These are phyloP conservation scores for Idris sp. DNA, from an alignment of 1,140 invertebrate species.

Conservation along the genomic window DNA sequence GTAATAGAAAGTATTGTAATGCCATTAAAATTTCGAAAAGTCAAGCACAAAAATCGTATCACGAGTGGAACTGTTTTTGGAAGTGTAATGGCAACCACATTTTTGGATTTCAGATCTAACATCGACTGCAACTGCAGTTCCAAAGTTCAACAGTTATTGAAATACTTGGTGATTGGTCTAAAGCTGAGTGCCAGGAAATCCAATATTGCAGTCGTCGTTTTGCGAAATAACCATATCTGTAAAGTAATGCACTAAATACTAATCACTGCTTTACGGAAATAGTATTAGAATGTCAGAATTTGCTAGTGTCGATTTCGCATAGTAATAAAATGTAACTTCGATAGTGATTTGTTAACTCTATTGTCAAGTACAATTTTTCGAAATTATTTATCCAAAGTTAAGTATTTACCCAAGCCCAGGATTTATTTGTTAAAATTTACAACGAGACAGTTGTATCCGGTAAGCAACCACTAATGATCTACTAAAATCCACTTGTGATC, in stretches of 20 bases:
- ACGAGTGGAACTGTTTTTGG: constrained; percentile 23
- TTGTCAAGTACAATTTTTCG: constrained; percentile 11
- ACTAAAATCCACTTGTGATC: constrained; percentile 35
- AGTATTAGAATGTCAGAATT: constrained; percentile 44
- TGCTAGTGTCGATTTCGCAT: constrained; percentile 19
- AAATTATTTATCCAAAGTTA: constrained; percentile 9
- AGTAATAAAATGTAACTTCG: constrained; percentile 15
- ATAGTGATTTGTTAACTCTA: constrained; percentile 7
- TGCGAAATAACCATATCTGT: constrained; percentile 58
- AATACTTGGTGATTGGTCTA: constrained; percentile 53
- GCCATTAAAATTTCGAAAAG: constrained; percentile 25
- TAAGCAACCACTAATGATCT: constrained; percentile 40
- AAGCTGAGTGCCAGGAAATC: constrained; percentile 47
- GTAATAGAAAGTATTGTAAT: too few relatives aligned
- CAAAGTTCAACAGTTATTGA: constrained; percentile 58
- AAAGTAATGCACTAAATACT: constrained; percentile 57
- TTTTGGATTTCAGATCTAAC: constrained; percentile 29
- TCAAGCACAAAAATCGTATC: constrained; percentile 5
- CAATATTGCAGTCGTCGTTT: constrained; percentile 53
- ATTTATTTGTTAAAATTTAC: constrained; percentile 34
- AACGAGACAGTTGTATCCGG: constrained; percentile 25
- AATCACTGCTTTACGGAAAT: constrained; percentile 45
- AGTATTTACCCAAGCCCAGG: neutral
- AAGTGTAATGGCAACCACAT: constrained; percentile 36
- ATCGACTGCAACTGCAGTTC: constrained; percentile 32